A percentile compares a stretch with the other conserved stretches of the same genome.
These are phyloP conservation scores for Bettongia penicillata DNA, from an alignment of 2,113 vertebrate genomes.

Conservation along the genomic window DNA sequence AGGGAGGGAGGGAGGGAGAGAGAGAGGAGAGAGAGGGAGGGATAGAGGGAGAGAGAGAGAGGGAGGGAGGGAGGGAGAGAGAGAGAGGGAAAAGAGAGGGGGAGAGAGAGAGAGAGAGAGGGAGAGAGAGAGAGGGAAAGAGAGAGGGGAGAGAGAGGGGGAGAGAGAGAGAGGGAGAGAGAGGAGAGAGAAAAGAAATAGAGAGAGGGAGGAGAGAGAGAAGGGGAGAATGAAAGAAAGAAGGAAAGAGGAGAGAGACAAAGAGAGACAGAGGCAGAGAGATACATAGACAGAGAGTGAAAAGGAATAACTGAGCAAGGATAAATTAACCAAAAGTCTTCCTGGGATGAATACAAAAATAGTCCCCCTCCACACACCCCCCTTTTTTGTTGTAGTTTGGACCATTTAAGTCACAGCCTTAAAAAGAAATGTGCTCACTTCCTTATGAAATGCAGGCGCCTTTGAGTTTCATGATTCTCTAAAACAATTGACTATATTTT, in stretches of 20 bases:
- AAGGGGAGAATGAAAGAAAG: conserved; percentile 30
- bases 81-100: too few relatives aligned
- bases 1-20: conserved; percentile 58
- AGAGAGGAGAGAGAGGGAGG: conserved; percentile 21
- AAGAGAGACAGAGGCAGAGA: background rate
- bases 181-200: conserved; percentile 45
- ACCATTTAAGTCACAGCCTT: background rate
- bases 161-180: background rate
- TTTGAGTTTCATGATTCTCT: conserved; percentile 16
- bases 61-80: conserved; percentile 55
- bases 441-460: conserved; percentile 7
- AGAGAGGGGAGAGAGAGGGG: background rate
- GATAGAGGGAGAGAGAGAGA: conserved; percentile 17
- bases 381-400: background rate
- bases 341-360: conserved; percentile 54
- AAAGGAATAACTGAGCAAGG: conserved; percentile 76
- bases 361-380: background rate
- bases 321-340: conserved; percentile 64
- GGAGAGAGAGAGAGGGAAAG: background rate
- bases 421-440: background rate
- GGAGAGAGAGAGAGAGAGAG: too few relatives aligned
- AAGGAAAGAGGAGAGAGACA: background rate
- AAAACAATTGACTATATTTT: conserved; percentile 39
- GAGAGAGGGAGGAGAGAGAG: background rate
- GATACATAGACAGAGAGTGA: conserved; percentile 51